These are phyloP conservation scores for Hylaeus anthracinus DNA, from an alignment of 1,140 invertebrate genomes.

Conservation along the genomic window DNA sequence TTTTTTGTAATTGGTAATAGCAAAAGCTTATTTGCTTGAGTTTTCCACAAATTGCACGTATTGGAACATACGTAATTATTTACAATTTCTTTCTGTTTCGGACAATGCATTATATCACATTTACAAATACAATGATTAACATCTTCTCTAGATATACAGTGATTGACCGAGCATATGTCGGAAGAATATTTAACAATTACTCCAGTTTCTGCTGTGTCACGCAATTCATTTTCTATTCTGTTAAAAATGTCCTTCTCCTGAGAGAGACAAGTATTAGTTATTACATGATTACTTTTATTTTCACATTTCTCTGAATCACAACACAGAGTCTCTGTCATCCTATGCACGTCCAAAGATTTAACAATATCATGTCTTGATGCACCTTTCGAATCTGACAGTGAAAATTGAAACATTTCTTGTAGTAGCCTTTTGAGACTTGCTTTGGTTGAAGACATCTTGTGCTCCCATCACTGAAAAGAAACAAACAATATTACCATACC, in stretches of 20 bases:
- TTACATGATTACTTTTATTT: slow-evolving; percentile 1
- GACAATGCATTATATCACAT: slow-evolving; percentile 42
- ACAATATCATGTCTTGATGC: slow-evolving; percentile 3
- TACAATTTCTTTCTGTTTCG: slow-evolving; percentile 21
- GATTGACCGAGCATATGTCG: slow-evolving; percentile 20
- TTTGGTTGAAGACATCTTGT: slow-evolving; percentile 56
- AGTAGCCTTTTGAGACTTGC: slow-evolving; percentile 42
- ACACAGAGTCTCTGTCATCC: slow-evolving; percentile 20
- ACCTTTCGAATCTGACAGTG: slow-evolving; percentile 10
- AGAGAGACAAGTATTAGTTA: neutral
- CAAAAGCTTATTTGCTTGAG: slow-evolving; percentile 28
- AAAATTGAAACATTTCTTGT: slow-evolving; percentile 56
- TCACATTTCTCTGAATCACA: slow-evolving; percentile 11
- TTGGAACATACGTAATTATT: slow-evolving; percentile 31
- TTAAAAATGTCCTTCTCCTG: slow-evolving; percentile 13
- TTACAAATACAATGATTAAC: slow-evolving; percentile 34
- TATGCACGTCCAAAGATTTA: slow-evolving; percentile 28
- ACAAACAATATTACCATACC: slow-evolving; percentile 10
- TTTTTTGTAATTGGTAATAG: slow-evolving; percentile 8
- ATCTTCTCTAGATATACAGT: slow-evolving; percentile 10
- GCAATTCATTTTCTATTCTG: slow-evolving; percentile 19
- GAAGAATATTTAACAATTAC: neutral
- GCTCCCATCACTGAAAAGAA: slow-evolving; percentile 66
- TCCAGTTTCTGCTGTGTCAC: slow-evolving; percentile 13
- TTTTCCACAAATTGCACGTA: slow-evolving; percentile 19